phyloP scores from a whole-genome alignment of 2,113 vertebrate genomes.

The Vulpes ferrilata region DNA sequence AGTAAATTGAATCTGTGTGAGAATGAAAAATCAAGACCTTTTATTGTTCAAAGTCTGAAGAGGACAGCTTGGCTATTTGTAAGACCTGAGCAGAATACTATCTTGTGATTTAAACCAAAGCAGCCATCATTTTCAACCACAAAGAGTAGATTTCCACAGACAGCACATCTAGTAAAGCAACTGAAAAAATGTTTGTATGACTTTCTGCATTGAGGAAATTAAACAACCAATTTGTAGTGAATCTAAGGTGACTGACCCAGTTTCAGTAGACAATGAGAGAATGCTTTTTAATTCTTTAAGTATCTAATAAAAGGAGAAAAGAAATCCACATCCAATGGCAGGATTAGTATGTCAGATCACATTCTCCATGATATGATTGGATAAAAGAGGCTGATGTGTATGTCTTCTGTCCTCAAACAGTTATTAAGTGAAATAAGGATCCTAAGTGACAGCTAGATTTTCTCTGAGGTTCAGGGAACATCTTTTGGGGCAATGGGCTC shows the following conservation, averaged over 20 bases:
- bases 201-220: not conserved
- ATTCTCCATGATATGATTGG: not conserved
- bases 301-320: constrained; percentile 32
- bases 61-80: not conserved
- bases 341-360: not conserved
- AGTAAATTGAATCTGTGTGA: not conserved
- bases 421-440: not conserved
- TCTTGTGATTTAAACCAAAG: not conserved
- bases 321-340: not conserved
- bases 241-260: not conserved
- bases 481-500: not conserved
- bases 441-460: not conserved
- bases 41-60: not conserved
- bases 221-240: not conserved
- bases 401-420: not conserved
- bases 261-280: not conserved
- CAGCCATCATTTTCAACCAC: not conserved
- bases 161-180: not conserved
- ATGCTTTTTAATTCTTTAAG: not conserved
- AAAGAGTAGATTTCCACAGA: not conserved
- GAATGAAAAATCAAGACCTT: not conserved
- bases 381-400: not conserved
- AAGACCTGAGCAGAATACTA: not conserved
- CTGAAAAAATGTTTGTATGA: not conserved
- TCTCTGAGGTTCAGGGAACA: not conserved